Percentiles rank a stretch among this genome's conserved stretches.
Conservation (phyloP, 2,797 vertebrate genomes). For the Manis pentadactyla region DNA sequence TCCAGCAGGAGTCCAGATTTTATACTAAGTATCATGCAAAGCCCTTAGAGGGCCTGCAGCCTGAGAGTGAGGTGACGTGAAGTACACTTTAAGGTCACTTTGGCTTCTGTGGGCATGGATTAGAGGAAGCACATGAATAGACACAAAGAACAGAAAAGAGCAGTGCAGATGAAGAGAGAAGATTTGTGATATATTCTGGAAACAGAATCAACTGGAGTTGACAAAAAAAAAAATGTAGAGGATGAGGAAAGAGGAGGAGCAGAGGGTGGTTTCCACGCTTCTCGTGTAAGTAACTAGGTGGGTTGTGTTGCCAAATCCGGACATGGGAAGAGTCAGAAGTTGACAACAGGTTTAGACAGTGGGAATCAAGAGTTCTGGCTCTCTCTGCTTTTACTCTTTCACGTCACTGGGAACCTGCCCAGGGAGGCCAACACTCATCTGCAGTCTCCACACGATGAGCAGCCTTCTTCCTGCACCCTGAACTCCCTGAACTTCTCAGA, state of each 20-base stretch:
- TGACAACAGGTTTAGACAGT: neutral
- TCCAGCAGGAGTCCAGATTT: neutral
- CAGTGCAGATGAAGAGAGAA: neutral
- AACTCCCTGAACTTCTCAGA: neutral
- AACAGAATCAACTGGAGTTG: neutral
- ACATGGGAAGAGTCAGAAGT: neutral
- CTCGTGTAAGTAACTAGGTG: neutral
- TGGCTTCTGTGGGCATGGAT: neutral
- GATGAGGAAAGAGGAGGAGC: neutral
- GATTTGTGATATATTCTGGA: neutral
- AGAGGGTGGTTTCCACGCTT: neutral
- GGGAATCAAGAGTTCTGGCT: neutral
- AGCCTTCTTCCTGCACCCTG: neutral
- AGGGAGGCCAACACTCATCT: neutral
- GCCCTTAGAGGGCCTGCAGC: constrained; percentile 6
- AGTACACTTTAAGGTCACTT: constrained; percentile 63
- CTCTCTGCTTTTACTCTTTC: neutral
- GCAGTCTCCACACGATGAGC: neutral
- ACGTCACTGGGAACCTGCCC: neutral
- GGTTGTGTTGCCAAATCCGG: neutral
- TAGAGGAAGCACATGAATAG: neutral
- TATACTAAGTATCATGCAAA: constrained; percentile 36
- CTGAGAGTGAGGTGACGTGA: constrained; percentile 49
- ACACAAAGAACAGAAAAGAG: neutral
- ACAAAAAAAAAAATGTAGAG: neutral